These are phyloP conservation scores for Scomber scombrus DNA, from an alignment of 2,113 vertebrate species.

Conservation along the genomic window DNA sequence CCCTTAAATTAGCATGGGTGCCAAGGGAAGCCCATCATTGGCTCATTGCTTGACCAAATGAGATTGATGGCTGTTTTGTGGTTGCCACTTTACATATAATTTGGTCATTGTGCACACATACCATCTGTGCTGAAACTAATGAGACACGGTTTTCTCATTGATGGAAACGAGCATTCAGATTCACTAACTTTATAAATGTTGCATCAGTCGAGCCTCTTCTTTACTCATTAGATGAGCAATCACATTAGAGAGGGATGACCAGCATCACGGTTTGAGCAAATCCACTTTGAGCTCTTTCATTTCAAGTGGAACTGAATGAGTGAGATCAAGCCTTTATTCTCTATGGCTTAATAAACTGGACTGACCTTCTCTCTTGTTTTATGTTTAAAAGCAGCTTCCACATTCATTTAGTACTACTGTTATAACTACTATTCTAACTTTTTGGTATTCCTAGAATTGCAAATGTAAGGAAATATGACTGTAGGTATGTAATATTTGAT, in stretches of 20 bases:
- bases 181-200: slow-evolving; percentile 43
- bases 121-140: background rate
- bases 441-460: too few relatives aligned
- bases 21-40: slow-evolving; percentile 17
- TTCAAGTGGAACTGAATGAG: slow-evolving; percentile 35
- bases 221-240: slow-evolving; percentile 39
- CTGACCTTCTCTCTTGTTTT: background rate
- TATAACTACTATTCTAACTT: background rate
- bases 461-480: background rate
- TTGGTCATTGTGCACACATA: background rate
- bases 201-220: slow-evolving; percentile 31
- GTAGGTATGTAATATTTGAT: background rate
- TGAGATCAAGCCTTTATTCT: background rate
- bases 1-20: slow-evolving; percentile 38
- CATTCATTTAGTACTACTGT: background rate
- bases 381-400: background rate
- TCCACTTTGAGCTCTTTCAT: slow-evolving; percentile 32
- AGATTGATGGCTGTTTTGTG: slow-evolving; percentile 50
- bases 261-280: slow-evolving; percentile 33
- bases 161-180: background rate
- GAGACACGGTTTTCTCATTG: slow-evolving; percentile 1
- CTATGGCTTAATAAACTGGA: slow-evolving; percentile 7
- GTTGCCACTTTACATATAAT: slow-evolving; percentile 23
- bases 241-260: slow-evolving; percentile 20
- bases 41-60: slow-evolving; percentile 17